Evolutionary conservation across 1,140 invertebrate genomes (phyloP), one percentile per base, ranked within the genome.

Genomic region (Microplitis mediator): DNA sequence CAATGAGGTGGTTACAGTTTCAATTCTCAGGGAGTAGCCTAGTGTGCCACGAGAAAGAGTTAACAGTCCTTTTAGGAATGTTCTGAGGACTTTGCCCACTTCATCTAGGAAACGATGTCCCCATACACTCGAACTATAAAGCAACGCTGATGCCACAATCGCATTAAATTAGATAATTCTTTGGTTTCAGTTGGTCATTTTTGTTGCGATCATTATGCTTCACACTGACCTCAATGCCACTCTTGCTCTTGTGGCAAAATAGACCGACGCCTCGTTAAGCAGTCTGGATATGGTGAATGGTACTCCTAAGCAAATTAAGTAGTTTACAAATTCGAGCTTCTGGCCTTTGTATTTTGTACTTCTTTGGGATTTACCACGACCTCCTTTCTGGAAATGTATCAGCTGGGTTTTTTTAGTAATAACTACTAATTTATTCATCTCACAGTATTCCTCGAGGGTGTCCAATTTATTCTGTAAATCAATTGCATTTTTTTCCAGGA

Each of bases 321-420:
- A n/a, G 9, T 23, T 54, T 0, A 77, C 69, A 0, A 62, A 16
- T 51, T 72, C 52, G n/a, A 77, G 4, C 4, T 6, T 0, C 16
- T 51, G 9, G 32, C 39, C 36, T 8, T 60, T 72, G 14, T 70
- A 77, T 36, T 67, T 75, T 0, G 73, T 50, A 2, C 0, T 1
- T 35, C 50, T 45, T 2, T 74, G 34, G 67, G 75, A n/a, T 1
- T 9, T 9, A 62, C 60, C 69, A n/a, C 71, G 71, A 13, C 39
- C 2, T 23, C 23, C 70, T 45, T 73, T 75, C 16, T 65, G 50
- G 35, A 73, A 77, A 9, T 72, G 51, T 4, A 79, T 8, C n/a
- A 79, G 34, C 32, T 72, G 66, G 8, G 75, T 75, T 68, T 78
- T 79, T 0, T 14, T 32, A 0, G 45, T 66, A 61, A 76, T 78